Conservation (phyloP, 2,113 vertebrate genomes). For the Gorsachius goisagi region DNA sequence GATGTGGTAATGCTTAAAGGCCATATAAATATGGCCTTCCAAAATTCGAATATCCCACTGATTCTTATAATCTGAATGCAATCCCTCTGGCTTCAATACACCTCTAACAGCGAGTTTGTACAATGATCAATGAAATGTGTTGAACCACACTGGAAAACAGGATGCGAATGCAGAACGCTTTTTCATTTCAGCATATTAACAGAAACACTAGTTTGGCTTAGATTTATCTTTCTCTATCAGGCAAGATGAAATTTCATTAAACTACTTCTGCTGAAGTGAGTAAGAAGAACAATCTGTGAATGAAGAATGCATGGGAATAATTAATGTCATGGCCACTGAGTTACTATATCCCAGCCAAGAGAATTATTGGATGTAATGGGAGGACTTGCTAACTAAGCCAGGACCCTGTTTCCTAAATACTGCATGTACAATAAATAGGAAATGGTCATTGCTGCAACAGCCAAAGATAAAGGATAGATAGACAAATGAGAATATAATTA, state of each 20-base stretch:
- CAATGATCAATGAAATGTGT: background rate
- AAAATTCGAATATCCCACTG: background rate
- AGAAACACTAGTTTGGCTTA: background rate
- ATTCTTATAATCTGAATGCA: background rate
- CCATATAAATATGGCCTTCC: no score
- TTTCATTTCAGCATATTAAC: background rate
- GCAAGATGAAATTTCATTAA: conserved; percentile 8
- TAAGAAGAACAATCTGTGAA: conserved; percentile 6
- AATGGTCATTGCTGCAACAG: background rate
- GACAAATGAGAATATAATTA: background rate
- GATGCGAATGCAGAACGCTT: background rate
- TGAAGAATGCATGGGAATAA: background rate
- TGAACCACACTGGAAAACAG: background rate
- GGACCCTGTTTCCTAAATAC: background rate
- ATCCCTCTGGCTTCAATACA: background rate
- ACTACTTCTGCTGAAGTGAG: background rate
- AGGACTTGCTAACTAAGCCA: background rate
- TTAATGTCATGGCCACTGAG: background rate
- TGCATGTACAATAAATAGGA: background rate
- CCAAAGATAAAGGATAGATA: background rate
- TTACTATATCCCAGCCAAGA: background rate
- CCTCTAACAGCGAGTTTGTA: background rate
- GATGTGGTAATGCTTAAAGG: background rate
- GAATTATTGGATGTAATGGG: background rate
- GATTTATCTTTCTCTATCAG: background rate